These are phyloP conservation scores for Serinus canaria DNA, from an alignment of 2,113 vertebrate genomes.

Conservation along the genomic window DNA sequence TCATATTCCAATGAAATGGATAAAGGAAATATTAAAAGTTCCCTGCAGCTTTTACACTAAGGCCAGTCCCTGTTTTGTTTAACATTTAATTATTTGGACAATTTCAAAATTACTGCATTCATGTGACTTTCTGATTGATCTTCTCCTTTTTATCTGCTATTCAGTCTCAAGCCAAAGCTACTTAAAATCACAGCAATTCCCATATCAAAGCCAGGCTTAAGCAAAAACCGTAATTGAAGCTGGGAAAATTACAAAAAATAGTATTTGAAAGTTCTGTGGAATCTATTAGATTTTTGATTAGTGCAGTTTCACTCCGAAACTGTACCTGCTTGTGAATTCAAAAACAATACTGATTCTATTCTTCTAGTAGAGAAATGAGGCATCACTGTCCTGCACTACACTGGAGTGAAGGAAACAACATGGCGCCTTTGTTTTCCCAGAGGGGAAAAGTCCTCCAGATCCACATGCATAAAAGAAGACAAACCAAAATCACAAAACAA, in stretches of 20 bases:
- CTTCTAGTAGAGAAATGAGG: not conserved
- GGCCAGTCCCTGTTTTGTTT: not conserved
- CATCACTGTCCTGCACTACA: not conserved
- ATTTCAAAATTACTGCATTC: not conserved
- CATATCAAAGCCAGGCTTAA: not conserved
- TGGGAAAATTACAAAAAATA: not conserved
- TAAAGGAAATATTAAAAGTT: not conserved
- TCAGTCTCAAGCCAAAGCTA: not conserved
- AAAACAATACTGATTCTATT: not conserved
- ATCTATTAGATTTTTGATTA: not conserved
- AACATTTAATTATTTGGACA: not conserved
- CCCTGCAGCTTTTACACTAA: not conserved
- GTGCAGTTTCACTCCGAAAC: not conserved
- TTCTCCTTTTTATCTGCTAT: not conserved
- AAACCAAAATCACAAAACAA: not conserved
- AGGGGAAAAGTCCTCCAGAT: not conserved
- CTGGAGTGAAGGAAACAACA: fast-evolving
- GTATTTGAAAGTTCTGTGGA: not conserved
- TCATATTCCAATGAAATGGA: not conserved
- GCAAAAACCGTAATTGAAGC: not conserved
- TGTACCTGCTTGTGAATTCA: not conserved
- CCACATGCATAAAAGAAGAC: too few relatives aligned
- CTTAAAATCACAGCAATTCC: not conserved
- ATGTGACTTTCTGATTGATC: not conserved
- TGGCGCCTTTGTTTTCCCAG: not conserved